A percentile compares a stretch with the other conserved stretches of the same genome.
Evolutionary conservation across 2,113 vertebrate species (phyloP).

Genomic region (Sceloporus tristichus): DNA sequence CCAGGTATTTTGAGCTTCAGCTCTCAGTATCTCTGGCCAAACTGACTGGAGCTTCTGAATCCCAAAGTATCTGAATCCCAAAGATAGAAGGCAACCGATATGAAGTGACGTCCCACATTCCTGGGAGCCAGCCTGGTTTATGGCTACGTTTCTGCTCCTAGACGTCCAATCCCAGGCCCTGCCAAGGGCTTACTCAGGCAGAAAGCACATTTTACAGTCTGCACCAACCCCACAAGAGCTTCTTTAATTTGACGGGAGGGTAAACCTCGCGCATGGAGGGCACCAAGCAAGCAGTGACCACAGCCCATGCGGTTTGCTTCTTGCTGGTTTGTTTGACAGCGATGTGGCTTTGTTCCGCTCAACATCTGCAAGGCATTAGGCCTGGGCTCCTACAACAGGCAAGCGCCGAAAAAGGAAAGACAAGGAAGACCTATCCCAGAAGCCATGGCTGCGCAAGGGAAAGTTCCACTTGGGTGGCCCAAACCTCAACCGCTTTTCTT

Average conservation of each 20-base stretch:
- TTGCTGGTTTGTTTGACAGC: constrained; percentile 48
- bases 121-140: background rate
- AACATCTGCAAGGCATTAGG: constrained; percentile 76
- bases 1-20: background rate
- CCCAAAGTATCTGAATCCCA: background rate
- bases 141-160: background rate
- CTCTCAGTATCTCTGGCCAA: background rate
- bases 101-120: background rate
- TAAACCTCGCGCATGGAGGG: background rate
- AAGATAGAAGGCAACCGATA: too few species aligned
- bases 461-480: constrained; percentile 72
- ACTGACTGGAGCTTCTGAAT: background rate
- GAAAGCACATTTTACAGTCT: background rate
- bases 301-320: background rate
- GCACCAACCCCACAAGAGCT: background rate
- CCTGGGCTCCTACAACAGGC: constrained; percentile 39
- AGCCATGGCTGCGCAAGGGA: constrained; percentile 50
- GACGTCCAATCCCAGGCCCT: too few species aligned
- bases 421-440: constrained; percentile 43
- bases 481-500: background rate
- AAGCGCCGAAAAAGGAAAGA: constrained; percentile 31
- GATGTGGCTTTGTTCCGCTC: constrained; percentile 68
- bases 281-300: background rate
- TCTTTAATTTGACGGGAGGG: background rate
- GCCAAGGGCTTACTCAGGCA: too few species aligned